Percentiles rank a stretch among this genome's conserved stretches.
Conservation (phyloP, 2,797 vertebrate genomes). For the Thunnus albacares region DNA sequence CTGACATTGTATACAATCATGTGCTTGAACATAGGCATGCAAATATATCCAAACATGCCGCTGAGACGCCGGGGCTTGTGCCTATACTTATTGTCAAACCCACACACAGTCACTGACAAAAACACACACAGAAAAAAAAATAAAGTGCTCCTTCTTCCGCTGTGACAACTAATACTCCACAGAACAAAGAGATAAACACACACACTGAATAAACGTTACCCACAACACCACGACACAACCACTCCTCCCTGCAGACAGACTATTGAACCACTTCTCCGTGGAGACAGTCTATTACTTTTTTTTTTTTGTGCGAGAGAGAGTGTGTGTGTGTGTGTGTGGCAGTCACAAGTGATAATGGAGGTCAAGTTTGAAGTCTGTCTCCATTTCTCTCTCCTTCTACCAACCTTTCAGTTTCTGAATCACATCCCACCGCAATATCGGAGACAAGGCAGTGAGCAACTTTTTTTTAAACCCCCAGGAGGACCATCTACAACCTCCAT, state of each 20-base stretch:
- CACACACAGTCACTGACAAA: background rate
- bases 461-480: background rate
- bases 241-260: conserved; percentile 20
- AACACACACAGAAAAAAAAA: background rate
- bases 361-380: conserved; percentile 26
- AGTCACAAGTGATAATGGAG: conserved; percentile 27
- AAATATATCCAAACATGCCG: background rate
- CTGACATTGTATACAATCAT: conserved; percentile 19
- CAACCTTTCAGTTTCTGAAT: conserved; percentile 6
- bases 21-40: conserved; percentile 10
- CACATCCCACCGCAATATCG: background rate
- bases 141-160: conserved; percentile 29
- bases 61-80: background rate
- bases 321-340: background rate
- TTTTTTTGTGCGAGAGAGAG: background rate
- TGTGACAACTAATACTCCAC: conserved; percentile 34
- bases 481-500: background rate
- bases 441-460: background rate
- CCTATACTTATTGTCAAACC: background rate
- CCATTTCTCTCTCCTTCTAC: conserved; percentile 6
- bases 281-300: background rate
- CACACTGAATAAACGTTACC: conserved; percentile 6
- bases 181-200: conserved; percentile 40
- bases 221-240: background rate
- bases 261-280: background rate